These are phyloP conservation scores for Coregonus sp. DNA, from an alignment of 2,797 vertebrate species.

Conservation along the genomic window DNA sequence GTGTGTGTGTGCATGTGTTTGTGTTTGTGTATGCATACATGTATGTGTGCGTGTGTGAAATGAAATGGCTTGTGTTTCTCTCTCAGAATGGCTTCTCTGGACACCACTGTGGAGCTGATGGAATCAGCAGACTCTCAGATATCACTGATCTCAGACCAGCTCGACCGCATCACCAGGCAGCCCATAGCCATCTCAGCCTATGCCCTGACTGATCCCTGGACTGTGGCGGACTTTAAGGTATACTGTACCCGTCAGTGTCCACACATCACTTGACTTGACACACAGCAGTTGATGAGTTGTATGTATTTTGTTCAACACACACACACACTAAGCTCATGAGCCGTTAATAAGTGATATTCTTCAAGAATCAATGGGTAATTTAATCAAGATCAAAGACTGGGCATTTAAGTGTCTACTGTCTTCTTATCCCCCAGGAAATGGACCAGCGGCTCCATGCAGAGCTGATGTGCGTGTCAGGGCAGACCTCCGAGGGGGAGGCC, in stretches of 20 bases:
- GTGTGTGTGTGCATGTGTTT: too few species aligned
- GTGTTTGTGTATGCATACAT: too few species aligned
- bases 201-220: constrained; percentile 48
- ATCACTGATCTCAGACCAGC: constrained; percentile 61
- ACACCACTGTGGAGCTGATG: constrained; percentile 67
- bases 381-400: neutral
- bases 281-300: neutral
- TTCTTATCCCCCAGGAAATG: constrained; percentile 53
- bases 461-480: constrained; percentile 67
- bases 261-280: neutral
- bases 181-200: constrained; percentile 64
- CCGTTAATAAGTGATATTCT: neutral
- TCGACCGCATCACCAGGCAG: constrained; percentile 60
- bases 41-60: neutral
- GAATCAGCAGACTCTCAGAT: constrained; percentile 68
- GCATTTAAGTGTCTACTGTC: neutral
- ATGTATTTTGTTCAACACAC: neutral
- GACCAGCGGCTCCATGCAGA: constrained; percentile 60
- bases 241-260: neutral
- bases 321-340: neutral
- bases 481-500: constrained; percentile 52
- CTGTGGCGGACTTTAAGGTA: constrained; percentile 64
- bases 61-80: constrained; percentile 14
- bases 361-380: neutral
- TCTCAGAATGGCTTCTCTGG: constrained; percentile 76